These are phyloP conservation scores for Acridotheres tristis DNA, from an alignment of 2,797 vertebrate genomes.

Conservation along the genomic window DNA sequence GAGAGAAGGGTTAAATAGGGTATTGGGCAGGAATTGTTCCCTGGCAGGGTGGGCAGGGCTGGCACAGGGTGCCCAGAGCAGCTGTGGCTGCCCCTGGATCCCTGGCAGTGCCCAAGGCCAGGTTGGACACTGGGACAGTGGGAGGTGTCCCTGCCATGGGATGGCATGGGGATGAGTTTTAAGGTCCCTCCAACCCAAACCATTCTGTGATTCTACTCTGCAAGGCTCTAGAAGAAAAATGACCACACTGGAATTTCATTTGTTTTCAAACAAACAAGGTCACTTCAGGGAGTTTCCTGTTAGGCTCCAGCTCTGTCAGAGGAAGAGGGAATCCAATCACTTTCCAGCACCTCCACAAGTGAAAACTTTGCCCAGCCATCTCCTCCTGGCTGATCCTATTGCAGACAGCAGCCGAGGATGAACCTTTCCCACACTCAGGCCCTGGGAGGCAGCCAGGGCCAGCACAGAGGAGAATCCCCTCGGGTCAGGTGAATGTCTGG, in stretches of 20 bases:
- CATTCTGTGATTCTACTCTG: background rate
- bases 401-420: background rate
- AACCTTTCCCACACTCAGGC: background rate
- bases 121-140: fast-evolving
- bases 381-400: background rate
- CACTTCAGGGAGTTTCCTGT: background rate
- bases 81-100: background rate
- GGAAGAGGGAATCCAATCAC: background rate
- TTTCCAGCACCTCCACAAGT: background rate
- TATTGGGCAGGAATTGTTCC: fast-evolving
- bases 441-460: fast-evolving
- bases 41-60: background rate
- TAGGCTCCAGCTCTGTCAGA: background rate
- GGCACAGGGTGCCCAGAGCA: background rate
- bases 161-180: fast-evolving
- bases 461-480: background rate
- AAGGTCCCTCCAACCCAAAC: background rate
- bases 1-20: background rate
- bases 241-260: background rate
- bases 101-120: background rate
- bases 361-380: background rate
- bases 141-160: background rate
- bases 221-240: background rate
- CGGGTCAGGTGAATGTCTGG: background rate
- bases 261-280: background rate